A percentile compares a stretch with the other conserved stretches of the same genome.
Conservation (phyloP, 1,140 invertebrate genomes). For the Trachymyrmex cornetzi region DNA sequence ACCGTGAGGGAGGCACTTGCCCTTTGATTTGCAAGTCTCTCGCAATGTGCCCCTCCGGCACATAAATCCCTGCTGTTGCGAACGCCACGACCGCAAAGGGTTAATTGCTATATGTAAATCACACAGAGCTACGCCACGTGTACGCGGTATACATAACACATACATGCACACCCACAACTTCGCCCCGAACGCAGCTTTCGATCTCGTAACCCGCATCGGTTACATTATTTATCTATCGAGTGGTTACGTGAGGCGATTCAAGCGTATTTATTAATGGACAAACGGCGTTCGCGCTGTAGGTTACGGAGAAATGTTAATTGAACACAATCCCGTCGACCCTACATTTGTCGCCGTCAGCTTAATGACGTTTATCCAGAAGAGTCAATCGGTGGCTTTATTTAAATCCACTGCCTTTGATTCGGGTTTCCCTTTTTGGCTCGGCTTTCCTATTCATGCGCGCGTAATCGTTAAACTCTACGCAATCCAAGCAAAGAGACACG, state of each 20-base stretch:
- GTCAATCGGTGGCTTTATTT: constrained; percentile 39
- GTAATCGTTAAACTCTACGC: background rate
- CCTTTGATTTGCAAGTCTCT: constrained; percentile 60
- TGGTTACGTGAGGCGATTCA: constrained; percentile 7
- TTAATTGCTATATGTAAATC: constrained; percentile 63
- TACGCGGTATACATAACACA: constrained; percentile 19
- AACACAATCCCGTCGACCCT: constrained; percentile 1
- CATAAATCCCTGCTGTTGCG: constrained; percentile 42
- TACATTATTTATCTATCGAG: constrained; percentile 59
- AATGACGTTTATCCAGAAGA: constrained; percentile 51
- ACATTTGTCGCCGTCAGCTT: constrained; percentile 52
- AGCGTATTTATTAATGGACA: constrained; percentile 61
- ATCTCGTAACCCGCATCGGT: constrained; percentile 49
- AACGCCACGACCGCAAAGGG: constrained; percentile 51
- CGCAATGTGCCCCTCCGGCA: constrained; percentile 32
- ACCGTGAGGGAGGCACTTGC: constrained; percentile 12
- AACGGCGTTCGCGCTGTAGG: constrained; percentile 11
- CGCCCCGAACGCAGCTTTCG: constrained; percentile 10
- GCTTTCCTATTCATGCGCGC: background rate
- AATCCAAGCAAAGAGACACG: background rate
- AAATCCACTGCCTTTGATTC: constrained; percentile 35
- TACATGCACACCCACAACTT: background rate
- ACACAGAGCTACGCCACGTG: constrained; percentile 31
- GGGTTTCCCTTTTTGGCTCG: background rate
- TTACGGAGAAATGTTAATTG: constrained; percentile 59